Percentiles rank a stretch among this genome's conserved stretches.
Conservation (phyloP, 1,140 invertebrate species). For the Hyposmocoma kahamanoa region DNA sequence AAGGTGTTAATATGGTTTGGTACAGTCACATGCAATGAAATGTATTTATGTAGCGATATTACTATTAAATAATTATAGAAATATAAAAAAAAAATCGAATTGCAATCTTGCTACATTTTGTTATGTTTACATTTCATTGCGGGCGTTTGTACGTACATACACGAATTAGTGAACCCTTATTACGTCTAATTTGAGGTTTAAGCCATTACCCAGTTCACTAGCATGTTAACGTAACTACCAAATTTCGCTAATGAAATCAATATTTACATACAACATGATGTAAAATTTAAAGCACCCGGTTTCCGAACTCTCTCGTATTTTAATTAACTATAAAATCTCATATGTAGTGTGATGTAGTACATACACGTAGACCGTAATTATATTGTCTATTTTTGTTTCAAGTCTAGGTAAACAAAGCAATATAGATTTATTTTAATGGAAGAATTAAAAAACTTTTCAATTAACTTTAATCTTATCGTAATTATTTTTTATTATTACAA, state of each 20-base stretch:
- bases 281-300: conserved; percentile 72
- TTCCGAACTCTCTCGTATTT: conserved; percentile 68
- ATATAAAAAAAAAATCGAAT: no score
- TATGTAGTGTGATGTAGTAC: conserved; percentile 53
- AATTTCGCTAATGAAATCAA: conserved; percentile 63
- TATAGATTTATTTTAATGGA: conserved; percentile 50
- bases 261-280: conserved; percentile 67
- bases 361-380: conserved; percentile 57
- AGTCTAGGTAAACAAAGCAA: conserved; percentile 50
- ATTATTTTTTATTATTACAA: conserved; percentile 59
- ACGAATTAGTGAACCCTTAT: no score
- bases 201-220: no score
- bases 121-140: no score
- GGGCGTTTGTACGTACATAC: no score
- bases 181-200: no score
- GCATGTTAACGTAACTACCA: no score
- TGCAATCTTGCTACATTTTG: no score
- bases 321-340: conserved; percentile 63
- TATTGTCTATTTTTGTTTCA: conserved; percentile 59
- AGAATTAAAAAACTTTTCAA: conserved; percentile 64
- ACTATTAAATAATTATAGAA: no score
- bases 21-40: no score
- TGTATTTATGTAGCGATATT: no score
- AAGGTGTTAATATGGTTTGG: no score
- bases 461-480: conserved; percentile 45